Percentiles rank a stretch among this genome's conserved stretches.
Conservation (phyloP, 2,888 invertebrate genomes). For the Caenorhabditis becei region DNA sequence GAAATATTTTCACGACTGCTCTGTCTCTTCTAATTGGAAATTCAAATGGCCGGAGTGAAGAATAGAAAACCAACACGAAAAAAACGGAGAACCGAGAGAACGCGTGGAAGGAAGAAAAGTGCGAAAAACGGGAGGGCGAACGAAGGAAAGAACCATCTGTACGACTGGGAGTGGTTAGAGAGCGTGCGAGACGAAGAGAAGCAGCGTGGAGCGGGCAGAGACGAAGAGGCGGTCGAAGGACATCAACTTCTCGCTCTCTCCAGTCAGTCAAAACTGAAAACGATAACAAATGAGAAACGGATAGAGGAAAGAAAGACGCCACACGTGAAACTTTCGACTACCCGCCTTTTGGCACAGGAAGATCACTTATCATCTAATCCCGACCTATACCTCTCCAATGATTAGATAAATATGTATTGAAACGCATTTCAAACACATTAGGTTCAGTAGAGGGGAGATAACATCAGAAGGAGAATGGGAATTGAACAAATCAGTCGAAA, state of each 20-base stretch:
- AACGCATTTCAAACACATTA: background rate
- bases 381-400: slow-evolving; percentile 20
- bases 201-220: slow-evolving; percentile 38
- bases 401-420: slow-evolving; percentile 12
- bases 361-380: slow-evolving; percentile 39
- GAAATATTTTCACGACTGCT: slow-evolving; percentile 8
- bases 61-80: background rate
- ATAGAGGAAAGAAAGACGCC: slow-evolving; percentile 22
- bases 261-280: slow-evolving; percentile 44
- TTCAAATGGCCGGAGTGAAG: background rate
- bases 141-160: slow-evolving; percentile 34
- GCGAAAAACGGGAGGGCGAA: slow-evolving; percentile 24
- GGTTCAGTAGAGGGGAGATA: background rate
- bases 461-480: background rate
- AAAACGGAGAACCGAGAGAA: background rate
- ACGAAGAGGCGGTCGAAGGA: slow-evolving; percentile 57
- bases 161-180: slow-evolving; percentile 7
- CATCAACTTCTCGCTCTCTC: slow-evolving; percentile 60
- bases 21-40: background rate
- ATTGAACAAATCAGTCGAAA: background rate
- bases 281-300: slow-evolving; percentile 53
- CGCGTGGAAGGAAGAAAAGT: slow-evolving; percentile 9
- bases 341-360: slow-evolving; percentile 17
- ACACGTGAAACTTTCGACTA: slow-evolving; percentile 20
- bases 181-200: slow-evolving; percentile 39